Percentiles rank a stretch among this genome's conserved stretches.
Evolutionary conservation across 2,888 invertebrate genomes (phyloP).

Genomic region (Mechanitis messenoides): DNA sequence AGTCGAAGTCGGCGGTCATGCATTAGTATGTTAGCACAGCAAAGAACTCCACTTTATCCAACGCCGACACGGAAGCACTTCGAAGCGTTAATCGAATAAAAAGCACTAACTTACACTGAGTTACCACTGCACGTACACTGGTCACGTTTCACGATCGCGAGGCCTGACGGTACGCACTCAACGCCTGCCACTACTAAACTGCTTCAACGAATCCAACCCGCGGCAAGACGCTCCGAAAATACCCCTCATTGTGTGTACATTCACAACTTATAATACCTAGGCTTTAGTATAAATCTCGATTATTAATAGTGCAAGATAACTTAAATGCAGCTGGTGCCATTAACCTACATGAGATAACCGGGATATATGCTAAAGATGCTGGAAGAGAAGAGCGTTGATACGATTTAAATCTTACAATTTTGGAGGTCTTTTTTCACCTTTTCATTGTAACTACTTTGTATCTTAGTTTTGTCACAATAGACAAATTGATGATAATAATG

Average conservation of each 20-base stretch:
- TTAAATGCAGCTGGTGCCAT: conserved; percentile 39
- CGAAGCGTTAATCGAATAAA: conserved; percentile 60
- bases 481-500: conserved; percentile 2
- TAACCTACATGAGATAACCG: conserved; percentile 42
- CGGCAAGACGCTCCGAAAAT: conserved; percentile 62
- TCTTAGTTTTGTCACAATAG: neutral
- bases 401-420: conserved; percentile 14
- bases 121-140: conserved; percentile 43
- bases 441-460: neutral
- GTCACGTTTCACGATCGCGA: conserved; percentile 40
- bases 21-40: conserved; percentile 71
- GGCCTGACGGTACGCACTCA: conserved; percentile 47
- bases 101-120: conserved; percentile 64
- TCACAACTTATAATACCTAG: conserved; percentile 64
- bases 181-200: conserved; percentile 57
- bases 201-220: conserved; percentile 45
- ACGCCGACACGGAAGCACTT: conserved; percentile 39
- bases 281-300: conserved; percentile 62
- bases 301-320: conserved; percentile 52
- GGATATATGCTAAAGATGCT: conserved; percentile 26
- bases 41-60: conserved; percentile 48
- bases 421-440: too few species aligned
- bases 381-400: conserved; percentile 5
- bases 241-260: conserved; percentile 65
- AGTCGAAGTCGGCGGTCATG: conserved; percentile 48